Conservation (phyloP, 2,797 vertebrate species). For the Hypotaenidia okinawae region DNA sequence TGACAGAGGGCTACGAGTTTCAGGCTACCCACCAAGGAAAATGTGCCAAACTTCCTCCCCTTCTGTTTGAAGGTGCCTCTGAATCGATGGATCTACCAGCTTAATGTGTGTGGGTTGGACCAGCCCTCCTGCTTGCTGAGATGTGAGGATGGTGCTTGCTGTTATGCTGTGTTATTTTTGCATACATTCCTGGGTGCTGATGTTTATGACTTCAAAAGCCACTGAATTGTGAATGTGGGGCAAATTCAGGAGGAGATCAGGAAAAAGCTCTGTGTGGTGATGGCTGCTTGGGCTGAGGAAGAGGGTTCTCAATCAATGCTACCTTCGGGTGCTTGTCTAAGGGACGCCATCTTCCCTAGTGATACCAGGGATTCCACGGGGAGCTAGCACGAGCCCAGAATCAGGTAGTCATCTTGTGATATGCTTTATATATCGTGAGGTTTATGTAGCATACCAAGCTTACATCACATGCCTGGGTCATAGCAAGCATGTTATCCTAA, state of each 20-base stretch:
- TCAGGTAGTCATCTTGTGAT: neutral
- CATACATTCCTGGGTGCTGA: slow-evolving; percentile 84
- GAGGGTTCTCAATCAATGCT: neutral
- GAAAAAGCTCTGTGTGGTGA: neutral
- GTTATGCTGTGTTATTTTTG: slow-evolving; percentile 78
- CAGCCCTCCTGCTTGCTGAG: slow-evolving; percentile 83
- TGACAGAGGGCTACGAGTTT: slow-evolving; percentile 78
- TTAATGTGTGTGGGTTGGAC: slow-evolving; percentile 83
- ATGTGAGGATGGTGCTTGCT: slow-evolving; percentile 82
- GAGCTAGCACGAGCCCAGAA: neutral
- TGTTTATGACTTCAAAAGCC: slow-evolving; percentile 82
- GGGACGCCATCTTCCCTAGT: neutral
- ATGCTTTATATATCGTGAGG: neutral
- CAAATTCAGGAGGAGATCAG: slow-evolving; percentile 80
- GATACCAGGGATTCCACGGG: neutral
- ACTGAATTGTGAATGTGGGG: slow-evolving; percentile 80
- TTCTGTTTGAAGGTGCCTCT: neutral
- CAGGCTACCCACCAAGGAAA: slow-evolving; percentile 83
- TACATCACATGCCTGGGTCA: neutral
- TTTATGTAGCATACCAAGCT: neutral
- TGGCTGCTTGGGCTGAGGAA: neutral
- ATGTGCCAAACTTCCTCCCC: slow-evolving; percentile 57
- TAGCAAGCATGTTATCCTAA: neutral
- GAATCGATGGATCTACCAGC: slow-evolving; percentile 52
- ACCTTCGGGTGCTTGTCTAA: neutral